Evolutionary conservation across 1,140 invertebrate genomes (phyloP), one percentile per base, ranked within the genome.

Genomic region (Eubasilissa regina): DNA sequence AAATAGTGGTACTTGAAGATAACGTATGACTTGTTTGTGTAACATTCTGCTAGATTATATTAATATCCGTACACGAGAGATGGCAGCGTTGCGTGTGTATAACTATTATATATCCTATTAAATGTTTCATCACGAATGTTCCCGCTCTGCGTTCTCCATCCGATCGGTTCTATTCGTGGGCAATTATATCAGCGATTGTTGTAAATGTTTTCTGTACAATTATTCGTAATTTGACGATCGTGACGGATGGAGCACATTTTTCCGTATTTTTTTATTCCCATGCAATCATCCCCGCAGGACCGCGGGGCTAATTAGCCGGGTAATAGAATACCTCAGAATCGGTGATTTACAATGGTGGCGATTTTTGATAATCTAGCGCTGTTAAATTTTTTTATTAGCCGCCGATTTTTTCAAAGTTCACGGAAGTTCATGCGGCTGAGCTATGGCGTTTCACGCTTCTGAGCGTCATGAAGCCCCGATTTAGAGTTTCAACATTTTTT

Each of bases 151-250:
- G 35, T 43, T 75, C 74, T 75, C 51, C 51, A 74, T 56, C 55
- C 17, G 55, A 62, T 75, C 19, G 56, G 44, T 48, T 75, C 44
- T 74, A 75, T 62, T 60, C 62, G 75, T 55, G 58, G 64, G 66
- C 74, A 66, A 81, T 81, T 81, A 81, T 66, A 74, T 60, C 13
- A 60, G 55, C 75, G 66, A 80, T 81, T 78, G 80, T 78, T 81
- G 80, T 81, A 78, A 81, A 81, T 80, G 60, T 62, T 76, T 80
- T 58, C 75, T 53, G 64, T 80, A 72, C 79, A 80, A 80, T 80
- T 80, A 80, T 76, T 53, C 53, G 47, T 80, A 80, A 80, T 80
- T 80, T 76, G 64, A 76, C 55, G 74, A 45, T 80, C 73, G 74
- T 76, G 79, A 76, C 75, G 70, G 45, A 76, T 62, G 66, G 45